Percentiles rank a stretch among this genome's conserved stretches.
Conservation (phyloP, 2,113 vertebrate species). For the Holacanthus passer region DNA sequence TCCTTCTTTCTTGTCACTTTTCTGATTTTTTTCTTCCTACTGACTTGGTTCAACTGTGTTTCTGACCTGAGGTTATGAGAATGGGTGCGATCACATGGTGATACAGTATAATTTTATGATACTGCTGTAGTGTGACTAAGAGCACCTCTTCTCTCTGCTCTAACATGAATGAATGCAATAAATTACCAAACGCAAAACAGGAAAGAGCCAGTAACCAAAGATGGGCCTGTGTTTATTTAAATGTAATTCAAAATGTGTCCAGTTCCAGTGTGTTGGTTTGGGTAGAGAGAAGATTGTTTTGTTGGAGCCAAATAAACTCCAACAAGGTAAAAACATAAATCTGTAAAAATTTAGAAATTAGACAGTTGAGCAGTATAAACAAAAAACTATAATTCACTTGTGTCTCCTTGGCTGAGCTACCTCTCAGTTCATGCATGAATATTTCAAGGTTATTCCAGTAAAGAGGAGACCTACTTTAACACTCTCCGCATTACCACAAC, state of each 20-base stretch:
- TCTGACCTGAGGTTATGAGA: conserved; percentile 53
- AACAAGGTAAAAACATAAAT: background rate
- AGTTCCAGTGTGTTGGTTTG: background rate
- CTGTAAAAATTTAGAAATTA: background rate
- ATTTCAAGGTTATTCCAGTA: no score
- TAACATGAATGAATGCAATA: background rate
- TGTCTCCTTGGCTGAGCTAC: background rate
- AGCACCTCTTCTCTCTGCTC: background rate
- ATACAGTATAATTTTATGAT: conserved; percentile 41
- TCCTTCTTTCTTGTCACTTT: background rate
- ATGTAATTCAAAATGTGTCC: background rate
- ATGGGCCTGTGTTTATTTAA: background rate
- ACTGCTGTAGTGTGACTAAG: background rate
- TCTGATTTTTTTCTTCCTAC: background rate
- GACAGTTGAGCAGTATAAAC: background rate
- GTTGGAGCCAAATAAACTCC: background rate
- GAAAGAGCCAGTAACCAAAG: background rate
- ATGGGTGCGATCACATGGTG: conserved; percentile 26
- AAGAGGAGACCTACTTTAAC: no score
- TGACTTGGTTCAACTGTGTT: background rate
- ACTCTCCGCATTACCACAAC: no score
- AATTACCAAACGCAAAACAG: background rate
- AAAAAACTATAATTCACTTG: background rate
- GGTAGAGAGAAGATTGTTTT: background rate
- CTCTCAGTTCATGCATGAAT: no score